Evolutionary conservation across 1,140 invertebrate species (phyloP).

Genomic region (Drosophila murphyi): DNA sequence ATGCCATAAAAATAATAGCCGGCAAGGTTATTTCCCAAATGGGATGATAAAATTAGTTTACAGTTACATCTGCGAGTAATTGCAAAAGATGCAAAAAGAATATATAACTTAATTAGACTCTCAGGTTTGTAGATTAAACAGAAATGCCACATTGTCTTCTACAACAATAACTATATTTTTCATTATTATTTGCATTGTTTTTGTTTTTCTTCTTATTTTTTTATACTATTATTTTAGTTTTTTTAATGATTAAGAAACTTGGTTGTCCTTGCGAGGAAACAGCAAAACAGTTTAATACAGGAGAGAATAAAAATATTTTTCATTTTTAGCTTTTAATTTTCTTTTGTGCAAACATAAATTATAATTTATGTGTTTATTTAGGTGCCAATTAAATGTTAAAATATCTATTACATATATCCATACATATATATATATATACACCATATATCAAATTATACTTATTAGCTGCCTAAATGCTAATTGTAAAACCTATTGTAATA

Average conservation of each 20-base stretch:
- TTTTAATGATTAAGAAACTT: slow-evolving; percentile 42
- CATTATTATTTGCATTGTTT: slow-evolving; percentile 24
- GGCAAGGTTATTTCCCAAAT: too few species aligned
- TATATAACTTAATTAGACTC: slow-evolving; percentile 57
- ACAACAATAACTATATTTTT: slow-evolving; percentile 15
- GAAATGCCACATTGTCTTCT: slow-evolving; percentile 57
- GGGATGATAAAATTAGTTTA: background rate
- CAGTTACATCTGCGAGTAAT: background rate
- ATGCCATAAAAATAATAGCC: background rate
- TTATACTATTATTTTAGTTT: slow-evolving; percentile 39
- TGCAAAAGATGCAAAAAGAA: slow-evolving; percentile 1
- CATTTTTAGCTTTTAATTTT: slow-evolving; percentile 83
- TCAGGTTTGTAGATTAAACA: slow-evolving; percentile 69
- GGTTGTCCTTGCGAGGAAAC: slow-evolving; percentile 67
- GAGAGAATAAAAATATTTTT: slow-evolving; percentile 84
- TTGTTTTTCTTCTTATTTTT: slow-evolving; percentile 31
- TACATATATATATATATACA: slow-evolving; percentile 19
- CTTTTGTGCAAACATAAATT: slow-evolving; percentile 39
- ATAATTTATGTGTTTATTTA: slow-evolving; percentile 38
- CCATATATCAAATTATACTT: slow-evolving; percentile 18
- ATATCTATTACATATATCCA: slow-evolving; percentile 9
- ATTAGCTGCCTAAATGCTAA: slow-evolving; percentile 20
- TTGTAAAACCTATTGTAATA: slow-evolving; percentile 39
- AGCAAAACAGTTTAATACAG: slow-evolving; percentile 73
- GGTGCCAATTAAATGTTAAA: slow-evolving; percentile 29